Evolutionary conservation across 2,797 vertebrate genomes (phyloP), one percentile per base, ranked within the genome.

Genomic region (Acrossocheilus wenchowensis): DNA sequence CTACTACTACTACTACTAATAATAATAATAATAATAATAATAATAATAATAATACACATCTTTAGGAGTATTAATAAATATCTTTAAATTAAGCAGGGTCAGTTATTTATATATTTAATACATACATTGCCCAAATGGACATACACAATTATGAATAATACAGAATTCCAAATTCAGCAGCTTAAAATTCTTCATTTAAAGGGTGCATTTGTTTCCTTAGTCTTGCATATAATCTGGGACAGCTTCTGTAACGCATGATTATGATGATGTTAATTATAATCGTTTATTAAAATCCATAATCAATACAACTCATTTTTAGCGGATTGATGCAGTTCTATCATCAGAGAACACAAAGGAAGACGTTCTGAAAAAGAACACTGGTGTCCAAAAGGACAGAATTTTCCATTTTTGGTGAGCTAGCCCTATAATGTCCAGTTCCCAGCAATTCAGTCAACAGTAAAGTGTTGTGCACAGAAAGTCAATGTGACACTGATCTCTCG

Each of bases 401-500:
- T 43, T 30, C 4, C 4, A 34, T 66, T 34, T n/a, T 48, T 0
- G 17, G 5, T 23, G 26, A 66, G 39, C 41, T n/a, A 73, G 45
- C 71, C 23, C 43, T 45, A 26, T 48, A 39, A 78, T 23, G 60
- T 78, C n/a, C 23, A 69, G 45, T 15, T 84, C 23, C 64, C 15
- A 21, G 74, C 83, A 39, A 26, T 77, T 39, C 57, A 77, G 72
- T 50, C 57, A 66, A 66, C 57, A 68, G 45, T 66, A 36, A 26
- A 84, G 23, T 17, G 4, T 5, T 2, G 15, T 43, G 45, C 50
- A 34, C 39, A n/a, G 19, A 82, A 57, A 72, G 62, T 68, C 45
- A 68, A 43, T 30, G 74, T 34, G 71, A 43, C 34, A 54, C 36
- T 68, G 81, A 72, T 82, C 23, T 57, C 68, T 5, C 5, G 4